Percentiles rank a stretch among this genome's conserved stretches.
Conservation (phyloP, 2,113 vertebrate genomes). For the Turdus rufiventris region DNA sequence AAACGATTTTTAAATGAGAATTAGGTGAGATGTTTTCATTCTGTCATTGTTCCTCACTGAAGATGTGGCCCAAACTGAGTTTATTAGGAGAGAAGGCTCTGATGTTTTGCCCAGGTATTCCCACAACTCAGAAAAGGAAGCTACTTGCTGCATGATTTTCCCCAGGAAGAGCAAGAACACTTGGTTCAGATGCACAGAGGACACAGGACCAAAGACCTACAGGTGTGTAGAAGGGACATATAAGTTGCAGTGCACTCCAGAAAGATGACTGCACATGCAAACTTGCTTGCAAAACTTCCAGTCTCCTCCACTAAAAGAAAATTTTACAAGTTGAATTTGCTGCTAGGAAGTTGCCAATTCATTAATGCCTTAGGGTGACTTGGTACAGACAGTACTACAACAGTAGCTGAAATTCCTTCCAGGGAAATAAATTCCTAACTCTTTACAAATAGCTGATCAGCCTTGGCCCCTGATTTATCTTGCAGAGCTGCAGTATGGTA, state of each 20-base stretch:
- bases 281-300: not conserved
- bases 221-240: not conserved
- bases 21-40: not conserved
- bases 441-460: not conserved
- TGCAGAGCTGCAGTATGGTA: slow-evolving; percentile 6
- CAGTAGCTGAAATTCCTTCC: not conserved
- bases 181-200: not conserved
- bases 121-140: not conserved
- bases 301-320: not conserved
- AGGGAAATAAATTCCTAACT: not conserved
- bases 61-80: not conserved
- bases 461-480: not conserved
- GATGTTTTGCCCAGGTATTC: not conserved
- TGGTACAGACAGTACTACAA: not conserved
- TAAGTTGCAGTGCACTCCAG: not conserved
- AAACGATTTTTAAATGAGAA: not conserved
- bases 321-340: not conserved
- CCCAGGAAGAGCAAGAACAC: not conserved
- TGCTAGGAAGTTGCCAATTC: not conserved
- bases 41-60: not conserved
- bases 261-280: not conserved
- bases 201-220: not conserved
- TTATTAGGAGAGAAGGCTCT: not conserved
- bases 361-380: not conserved
- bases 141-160: not conserved